phyloP scores from a whole-genome alignment of 1,140 invertebrate species.

The Matsumurasca onukii region DNA sequence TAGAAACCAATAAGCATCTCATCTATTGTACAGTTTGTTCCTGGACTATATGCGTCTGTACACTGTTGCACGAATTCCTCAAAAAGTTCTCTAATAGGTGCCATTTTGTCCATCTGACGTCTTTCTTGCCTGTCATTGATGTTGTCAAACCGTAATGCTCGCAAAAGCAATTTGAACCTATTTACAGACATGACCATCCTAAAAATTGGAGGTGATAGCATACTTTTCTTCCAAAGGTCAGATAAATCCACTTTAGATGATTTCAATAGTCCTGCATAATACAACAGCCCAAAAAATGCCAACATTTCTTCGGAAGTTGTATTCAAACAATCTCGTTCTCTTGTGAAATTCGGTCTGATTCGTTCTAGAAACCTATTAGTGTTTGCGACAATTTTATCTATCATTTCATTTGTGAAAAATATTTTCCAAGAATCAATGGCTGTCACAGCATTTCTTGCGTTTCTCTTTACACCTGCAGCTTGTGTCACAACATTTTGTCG shows the following conservation, averaged over 20 bases:
- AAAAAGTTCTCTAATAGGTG: not conserved
- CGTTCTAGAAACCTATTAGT: not conserved
- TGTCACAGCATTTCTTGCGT: not conserved
- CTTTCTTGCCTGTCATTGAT: not conserved
- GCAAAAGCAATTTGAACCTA: not conserved
- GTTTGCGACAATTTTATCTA: not conserved
- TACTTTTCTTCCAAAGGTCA: not conserved
- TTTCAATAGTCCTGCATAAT: not conserved
- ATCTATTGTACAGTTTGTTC: not conserved
- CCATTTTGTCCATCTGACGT: not conserved
- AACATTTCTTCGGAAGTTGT: not conserved
- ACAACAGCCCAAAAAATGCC: constrained; percentile 1
- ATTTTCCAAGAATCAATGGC: not conserved
- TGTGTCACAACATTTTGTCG: not conserved
- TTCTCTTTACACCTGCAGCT: not conserved
- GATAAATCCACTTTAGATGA: not conserved
- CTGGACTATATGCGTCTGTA: not conserved
- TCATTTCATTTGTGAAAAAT: not conserved
- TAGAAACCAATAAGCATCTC: not conserved
- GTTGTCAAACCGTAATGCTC: not conserved
- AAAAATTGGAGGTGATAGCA: constrained; percentile 24
- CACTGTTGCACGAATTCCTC: constrained; percentile 1
- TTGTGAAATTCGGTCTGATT: constrained; percentile 1
- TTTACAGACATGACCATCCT: constrained; percentile 1
- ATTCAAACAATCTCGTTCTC: not conserved